Base-by-base conservation (phyloP, 2,888 invertebrate genomes). In the Phyto melanocephala region DNA sequence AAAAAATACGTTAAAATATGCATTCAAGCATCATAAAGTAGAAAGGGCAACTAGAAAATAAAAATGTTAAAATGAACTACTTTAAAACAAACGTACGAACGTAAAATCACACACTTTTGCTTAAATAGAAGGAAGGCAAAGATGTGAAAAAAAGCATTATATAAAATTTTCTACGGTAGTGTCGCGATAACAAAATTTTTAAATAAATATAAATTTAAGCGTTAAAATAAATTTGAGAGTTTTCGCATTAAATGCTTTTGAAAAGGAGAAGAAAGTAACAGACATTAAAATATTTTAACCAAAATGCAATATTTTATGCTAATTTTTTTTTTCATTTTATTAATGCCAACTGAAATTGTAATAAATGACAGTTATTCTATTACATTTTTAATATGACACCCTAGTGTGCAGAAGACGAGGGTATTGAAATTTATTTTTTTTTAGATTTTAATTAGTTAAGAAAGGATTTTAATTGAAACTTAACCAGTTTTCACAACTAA, bases 181-280 rank as follows among this genome's bases (percentile, higher is more conserved):
- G 22, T n/a, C 13, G 8, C 45, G 63, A 81, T 65, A 81, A 50
- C 22, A 47, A 63, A 56, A 40, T 62, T 50, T 47, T 50, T 62
- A 72, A 72, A 68, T 77, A 67, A 77, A 74, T 68, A 74, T 35
- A 81, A 81, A 78, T 81, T 78, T 63, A 77, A 77, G 81, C 77
- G 17, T 56, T 65, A 60, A 65, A 65, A 63, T 33, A 22, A 13
- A 10, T 45, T 52, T 76, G 4, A 35, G 17, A n/a, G 6, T n/a
- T 11, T 54, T 54, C 10, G 11, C 15, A 28, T n/a, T 13, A 24
- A 24, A 37, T 58, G 15, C 17, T 28, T 5, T 6, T 37, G n/a
- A n/a, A 3, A 28, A 17, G 24, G 3, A 76, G 47, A n/a, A 13
- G 3, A 65, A 37, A 68, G 20, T 68, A 68, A 42, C 42, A 68